Conservation (phyloP, 2,113 vertebrate genomes). For the Antechinus stuartii region DNA sequence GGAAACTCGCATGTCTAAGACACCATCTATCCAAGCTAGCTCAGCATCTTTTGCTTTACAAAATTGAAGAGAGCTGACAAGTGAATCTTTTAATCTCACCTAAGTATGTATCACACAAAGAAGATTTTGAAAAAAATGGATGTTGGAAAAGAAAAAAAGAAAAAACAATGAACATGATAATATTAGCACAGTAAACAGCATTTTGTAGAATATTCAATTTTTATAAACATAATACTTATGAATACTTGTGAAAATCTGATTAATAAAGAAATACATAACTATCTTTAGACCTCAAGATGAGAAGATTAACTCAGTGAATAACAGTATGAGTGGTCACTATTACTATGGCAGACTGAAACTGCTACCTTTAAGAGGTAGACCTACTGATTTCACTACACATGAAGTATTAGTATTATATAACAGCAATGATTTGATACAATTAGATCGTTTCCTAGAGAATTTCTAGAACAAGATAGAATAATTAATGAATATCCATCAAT, state of each 20-base stretch:
- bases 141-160: neutral
- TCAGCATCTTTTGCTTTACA: constrained; percentile 98
- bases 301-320: neutral
- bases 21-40: constrained; percentile 97
- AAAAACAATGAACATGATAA: neutral
- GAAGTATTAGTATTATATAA: neutral
- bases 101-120: constrained; percentile 62
- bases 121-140: neutral
- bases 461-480: neutral
- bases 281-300: neutral
- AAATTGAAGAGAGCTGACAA: constrained; percentile 98
- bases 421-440: neutral
- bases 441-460: neutral
- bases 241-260: neutral
- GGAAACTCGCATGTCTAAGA: constrained; percentile 97
- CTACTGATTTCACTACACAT: neutral
- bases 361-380: neutral
- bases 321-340: neutral
- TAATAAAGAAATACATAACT: neutral
- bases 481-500: neutral
- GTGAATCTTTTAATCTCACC: constrained; percentile 98
- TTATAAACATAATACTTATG: neutral
- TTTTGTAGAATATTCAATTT: neutral
- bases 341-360: neutral
- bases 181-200: neutral